Evolutionary conservation across 1,140 invertebrate species (phyloP).

Genomic region (Lanistes nyassanus): DNA sequence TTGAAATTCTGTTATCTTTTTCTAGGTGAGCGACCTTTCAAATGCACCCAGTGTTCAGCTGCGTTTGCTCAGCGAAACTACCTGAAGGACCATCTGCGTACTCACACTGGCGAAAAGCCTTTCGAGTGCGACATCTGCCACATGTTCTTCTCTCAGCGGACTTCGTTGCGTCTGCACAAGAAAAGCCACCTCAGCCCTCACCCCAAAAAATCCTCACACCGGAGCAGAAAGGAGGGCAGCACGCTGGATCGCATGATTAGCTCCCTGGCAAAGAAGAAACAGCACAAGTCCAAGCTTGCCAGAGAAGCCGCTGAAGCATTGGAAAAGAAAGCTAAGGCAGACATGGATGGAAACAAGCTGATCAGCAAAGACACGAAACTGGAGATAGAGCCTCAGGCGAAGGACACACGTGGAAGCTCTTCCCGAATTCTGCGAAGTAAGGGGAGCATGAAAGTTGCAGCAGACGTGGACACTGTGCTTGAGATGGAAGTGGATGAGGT

Average conservation of each 20-base stretch:
- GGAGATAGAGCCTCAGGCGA: not conserved
- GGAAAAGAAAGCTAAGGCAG: slow-evolving; percentile 1
- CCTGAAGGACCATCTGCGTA: slow-evolving; percentile 22
- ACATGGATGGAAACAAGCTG: not conserved
- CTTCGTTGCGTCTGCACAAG: slow-evolving; percentile 20
- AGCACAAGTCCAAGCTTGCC: not conserved
- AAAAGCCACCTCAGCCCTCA: slow-evolving; percentile 23
- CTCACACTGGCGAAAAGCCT: slow-evolving; percentile 21
- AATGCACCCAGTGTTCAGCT: slow-evolving; percentile 20
- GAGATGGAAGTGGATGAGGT: not conserved
- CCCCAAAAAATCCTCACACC: slow-evolving; percentile 6
- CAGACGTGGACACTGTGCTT: not conserved
- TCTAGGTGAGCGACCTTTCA: slow-evolving; percentile 22
- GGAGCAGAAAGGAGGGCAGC: slow-evolving; percentile 10
- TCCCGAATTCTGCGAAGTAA: no score
- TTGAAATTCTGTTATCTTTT: no score
- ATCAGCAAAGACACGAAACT: not conserved
- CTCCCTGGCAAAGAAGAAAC: slow-evolving; percentile 15
- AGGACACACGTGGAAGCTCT: not conserved
- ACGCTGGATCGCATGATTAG: slow-evolving; percentile 26
- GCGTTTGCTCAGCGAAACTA: slow-evolving; percentile 22
- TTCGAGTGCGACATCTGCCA: slow-evolving; percentile 18
- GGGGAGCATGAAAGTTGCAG: not conserved
- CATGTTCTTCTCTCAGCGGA: slow-evolving; percentile 16
- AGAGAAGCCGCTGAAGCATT: slow-evolving; percentile 8